Evolutionary conservation across 2,797 vertebrate genomes (phyloP), one percentile per base, ranked within the genome.

Genomic region (Thaleichthys pacificus): DNA sequence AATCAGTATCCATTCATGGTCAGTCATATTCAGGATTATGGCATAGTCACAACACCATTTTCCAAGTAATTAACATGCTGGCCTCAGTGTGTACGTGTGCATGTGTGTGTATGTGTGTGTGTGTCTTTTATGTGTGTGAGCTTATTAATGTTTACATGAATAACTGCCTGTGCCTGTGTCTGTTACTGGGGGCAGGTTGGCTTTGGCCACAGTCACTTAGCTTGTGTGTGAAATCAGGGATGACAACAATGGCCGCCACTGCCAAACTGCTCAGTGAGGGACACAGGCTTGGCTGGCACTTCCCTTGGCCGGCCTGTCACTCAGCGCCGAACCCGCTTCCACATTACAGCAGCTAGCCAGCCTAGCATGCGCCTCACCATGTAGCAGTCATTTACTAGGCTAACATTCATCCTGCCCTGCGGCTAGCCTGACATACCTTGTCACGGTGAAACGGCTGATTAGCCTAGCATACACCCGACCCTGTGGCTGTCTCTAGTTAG

Each of bases 171-270:
- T 72, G 62, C 80, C 64, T 66, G 26, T 71, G 51, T 66, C 68
- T 74, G 69, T 84, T 75, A 72, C 63, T 68, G 71, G 38, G 71
- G 69, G 72, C 74, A 77, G 80, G 54, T 83, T 89, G 79, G 86
- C 82, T 51, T 64, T 68, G 51, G 73, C 61, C 19, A 76, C 70
- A 80, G 61, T 70, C 73, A 78, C 80, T 85, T 94, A 95, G 92
- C 91, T 90, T 84, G 79, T 88, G 92, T 95, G 93, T 93, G 92
- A 95, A 94, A 95, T 93, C 82, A 72, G 75, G 89, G 88, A 89
- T 91, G 93, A 93, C 93, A 92, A 94, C 92, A 91, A 93, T 91
- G 86, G 88, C 85, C 81, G 66, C 85, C 92, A 89, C 89, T 93
- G 92, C 85, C 85, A 86, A 86, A 75, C 86, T 83, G 89, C 89